Evolutionary conservation across 1,140 invertebrate genomes (phyloP).

Genomic region (Tetragonula clypearis): DNA sequence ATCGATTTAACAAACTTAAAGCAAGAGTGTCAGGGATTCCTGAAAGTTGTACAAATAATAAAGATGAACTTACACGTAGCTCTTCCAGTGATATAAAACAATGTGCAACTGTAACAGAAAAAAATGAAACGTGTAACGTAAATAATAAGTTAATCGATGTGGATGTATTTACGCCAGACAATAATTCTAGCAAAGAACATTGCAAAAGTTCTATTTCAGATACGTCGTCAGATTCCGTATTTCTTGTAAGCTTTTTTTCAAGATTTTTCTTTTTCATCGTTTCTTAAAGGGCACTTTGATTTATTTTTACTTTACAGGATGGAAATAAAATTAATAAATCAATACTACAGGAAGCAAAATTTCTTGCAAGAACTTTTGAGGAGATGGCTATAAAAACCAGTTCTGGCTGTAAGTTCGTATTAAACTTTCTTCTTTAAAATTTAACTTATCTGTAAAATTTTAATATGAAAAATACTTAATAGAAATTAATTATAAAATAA

Average conservation of each 20-base stretch:
- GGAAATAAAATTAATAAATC: constrained; percentile 53
- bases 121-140: constrained; percentile 15
- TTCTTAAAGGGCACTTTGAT: background rate
- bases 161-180: constrained; percentile 52
- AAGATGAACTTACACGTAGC: background rate
- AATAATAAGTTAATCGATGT: constrained; percentile 69
- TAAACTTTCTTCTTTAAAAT: background rate
- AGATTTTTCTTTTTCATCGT: background rate
- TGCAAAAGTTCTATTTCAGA: constrained; percentile 47
- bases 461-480: background rate
- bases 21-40: constrained; percentile 6
- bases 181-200: constrained; percentile 23
- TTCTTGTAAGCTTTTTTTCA: constrained; percentile 63
- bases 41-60: background rate
- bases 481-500: background rate
- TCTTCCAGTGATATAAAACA: background rate
- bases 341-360: constrained; percentile 69
- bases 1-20: constrained; percentile 65
- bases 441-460: background rate
- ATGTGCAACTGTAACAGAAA: constrained; percentile 17
- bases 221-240: constrained; percentile 70
- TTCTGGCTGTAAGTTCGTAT: constrained; percentile 58
- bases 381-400: constrained; percentile 64
- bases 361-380: constrained; percentile 70
- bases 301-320: constrained; percentile 34